Conservation (phyloP, 2,113 vertebrate species). For the Ivindomyrus marchei region DNA sequence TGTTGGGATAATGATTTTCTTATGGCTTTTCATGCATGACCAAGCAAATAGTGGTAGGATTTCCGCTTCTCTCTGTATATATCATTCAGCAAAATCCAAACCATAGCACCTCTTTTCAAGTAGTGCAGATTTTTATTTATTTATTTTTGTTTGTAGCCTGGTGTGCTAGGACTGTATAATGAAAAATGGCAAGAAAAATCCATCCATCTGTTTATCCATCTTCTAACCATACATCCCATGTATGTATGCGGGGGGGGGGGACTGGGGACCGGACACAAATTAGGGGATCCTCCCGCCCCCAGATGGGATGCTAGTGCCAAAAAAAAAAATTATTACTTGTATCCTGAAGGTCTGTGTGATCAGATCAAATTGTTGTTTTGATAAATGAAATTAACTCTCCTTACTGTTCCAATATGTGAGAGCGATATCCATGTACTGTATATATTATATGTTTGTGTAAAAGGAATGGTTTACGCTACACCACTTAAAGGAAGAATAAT, state of each 20-base stretch:
- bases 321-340: background rate
- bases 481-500: background rate
- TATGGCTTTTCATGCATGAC: background rate
- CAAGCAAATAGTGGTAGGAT: background rate
- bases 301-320: background rate
- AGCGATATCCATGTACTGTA: background rate
- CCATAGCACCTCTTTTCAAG: background rate
- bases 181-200: background rate
- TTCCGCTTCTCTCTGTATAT: background rate
- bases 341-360: background rate
- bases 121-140: background rate
- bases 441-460: background rate
- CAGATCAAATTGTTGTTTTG: background rate
- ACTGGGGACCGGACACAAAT: background rate
- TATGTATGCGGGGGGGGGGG: background rate
- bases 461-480: background rate
- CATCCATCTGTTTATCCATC: background rate
- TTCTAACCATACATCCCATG: background rate
- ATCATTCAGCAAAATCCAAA: background rate
- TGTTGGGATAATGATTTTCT: background rate
- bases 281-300: background rate
- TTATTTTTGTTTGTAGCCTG: background rate
- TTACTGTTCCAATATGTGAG: background rate
- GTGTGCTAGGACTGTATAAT: background rate
- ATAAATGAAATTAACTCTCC: background rate